Evolutionary conservation across 2,797 vertebrate genomes (phyloP).

Genomic region (Gymnothorax reevesii): DNA sequence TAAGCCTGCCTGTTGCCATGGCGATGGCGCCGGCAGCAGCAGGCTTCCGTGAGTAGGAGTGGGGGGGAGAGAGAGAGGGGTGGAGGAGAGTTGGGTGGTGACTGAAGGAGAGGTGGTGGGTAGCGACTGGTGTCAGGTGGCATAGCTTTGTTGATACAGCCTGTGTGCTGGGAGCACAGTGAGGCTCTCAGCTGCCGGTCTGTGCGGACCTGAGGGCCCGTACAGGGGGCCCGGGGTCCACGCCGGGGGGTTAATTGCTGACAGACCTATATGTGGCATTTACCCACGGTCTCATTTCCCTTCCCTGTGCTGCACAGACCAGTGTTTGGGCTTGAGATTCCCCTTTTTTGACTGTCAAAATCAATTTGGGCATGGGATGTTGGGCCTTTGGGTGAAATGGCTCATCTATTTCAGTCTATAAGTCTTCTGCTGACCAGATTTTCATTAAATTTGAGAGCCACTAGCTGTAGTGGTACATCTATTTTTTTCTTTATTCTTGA

Average conservation of each 20-base stretch:
- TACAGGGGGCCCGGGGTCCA: too few species aligned
- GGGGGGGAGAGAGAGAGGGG: constrained; percentile 32
- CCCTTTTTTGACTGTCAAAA: too few species aligned
- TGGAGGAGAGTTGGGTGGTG: background rate
- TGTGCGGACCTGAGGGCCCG: background rate
- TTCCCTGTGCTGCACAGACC: background rate
- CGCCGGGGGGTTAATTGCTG: background rate
- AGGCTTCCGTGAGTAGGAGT: constrained; percentile 25
- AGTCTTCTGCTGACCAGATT: too few species aligned
- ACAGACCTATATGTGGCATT: background rate
- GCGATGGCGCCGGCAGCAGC: constrained; percentile 39
- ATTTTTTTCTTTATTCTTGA: too few species aligned
- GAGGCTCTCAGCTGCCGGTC: background rate
- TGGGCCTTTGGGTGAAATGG: too few species aligned
- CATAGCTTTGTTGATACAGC: background rate
- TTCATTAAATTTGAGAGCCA: too few species aligned
- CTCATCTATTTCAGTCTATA: too few species aligned
- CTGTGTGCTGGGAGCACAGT: background rate
- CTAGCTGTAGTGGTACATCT: too few species aligned
- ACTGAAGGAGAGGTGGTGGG: background rate
- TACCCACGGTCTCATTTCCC: background rate
- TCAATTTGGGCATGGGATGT: too few species aligned
- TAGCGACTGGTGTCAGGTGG: background rate
- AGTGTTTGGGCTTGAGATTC: too few species aligned
- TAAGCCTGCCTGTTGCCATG: constrained; percentile 49